A percentile compares a stretch with the other conserved stretches of the same genome.
Evolutionary conservation across 2,113 vertebrate species (phyloP).

Genomic region (Oryctolagus cuniculus): mOryCun1.1 NC_091442.1:74162501-74163000

Average conservation of each 20-base stretch:
- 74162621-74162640: background rate
- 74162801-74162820: constrained; percentile 6
- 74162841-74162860: background rate
- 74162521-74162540: background rate
- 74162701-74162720: constrained; percentile 1
- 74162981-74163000: background rate
- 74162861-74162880: background rate
- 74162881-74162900: too few relatives aligned
- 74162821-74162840: background rate
- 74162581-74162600: background rate
- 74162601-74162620: background rate
- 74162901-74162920: background rate
- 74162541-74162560: background rate
- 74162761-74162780: background rate
- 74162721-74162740: background rate
- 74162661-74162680: constrained; percentile 17
- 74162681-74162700: background rate
- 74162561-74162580: background rate
- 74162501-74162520: background rate
- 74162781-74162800: background rate
- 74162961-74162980: constrained; percentile 15
- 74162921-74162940: background rate
- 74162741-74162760: background rate
- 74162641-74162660: background rate
- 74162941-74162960: background rate